Percentiles rank a stretch among this genome's conserved stretches.
These are phyloP conservation scores for Apogon talboti DNA, from an alignment of 2,797 vertebrate genomes.

Conservation along the genomic window DNA sequence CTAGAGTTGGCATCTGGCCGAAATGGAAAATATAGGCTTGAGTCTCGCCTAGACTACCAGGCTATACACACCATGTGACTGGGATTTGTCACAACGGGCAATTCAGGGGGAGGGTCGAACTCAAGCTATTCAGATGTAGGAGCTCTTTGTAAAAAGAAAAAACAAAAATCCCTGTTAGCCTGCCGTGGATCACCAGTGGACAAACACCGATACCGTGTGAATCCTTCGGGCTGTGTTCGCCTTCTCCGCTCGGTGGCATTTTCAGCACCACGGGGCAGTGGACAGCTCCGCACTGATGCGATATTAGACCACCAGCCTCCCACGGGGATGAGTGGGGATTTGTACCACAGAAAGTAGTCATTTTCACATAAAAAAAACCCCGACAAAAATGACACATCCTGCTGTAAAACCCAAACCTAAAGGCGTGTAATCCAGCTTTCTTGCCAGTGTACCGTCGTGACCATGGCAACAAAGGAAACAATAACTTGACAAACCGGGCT, in stretches of 20 bases:
- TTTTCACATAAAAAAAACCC: background rate
- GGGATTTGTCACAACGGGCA: conserved; percentile 57
- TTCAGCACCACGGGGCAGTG: conserved; percentile 71
- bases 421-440: conserved; percentile 20
- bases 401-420: background rate
- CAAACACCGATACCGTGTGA: background rate
- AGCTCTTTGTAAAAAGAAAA: background rate
- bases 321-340: background rate
- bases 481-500: conserved; percentile 43
- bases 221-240: conserved; percentile 10
- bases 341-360: background rate
- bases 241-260: conserved; percentile 33
- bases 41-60: conserved; percentile 24
- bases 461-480: conserved; percentile 81
- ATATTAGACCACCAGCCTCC: conserved; percentile 17
- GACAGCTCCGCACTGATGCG: conserved; percentile 66
- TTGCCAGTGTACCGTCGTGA: conserved; percentile 48
- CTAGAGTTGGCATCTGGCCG: conserved; percentile 35
- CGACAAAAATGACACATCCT: background rate
- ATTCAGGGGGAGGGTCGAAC: conserved; percentile 44
- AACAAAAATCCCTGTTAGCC: background rate
- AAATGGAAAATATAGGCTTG: conserved; percentile 42
- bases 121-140: conserved; percentile 11
- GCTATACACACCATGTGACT: conserved; percentile 60
- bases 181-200: conserved; percentile 8